Evolutionary conservation across 53 echinoderm and acorn worm species (phyloP).

Genomic region (Echinometra lucunter): DNA sequence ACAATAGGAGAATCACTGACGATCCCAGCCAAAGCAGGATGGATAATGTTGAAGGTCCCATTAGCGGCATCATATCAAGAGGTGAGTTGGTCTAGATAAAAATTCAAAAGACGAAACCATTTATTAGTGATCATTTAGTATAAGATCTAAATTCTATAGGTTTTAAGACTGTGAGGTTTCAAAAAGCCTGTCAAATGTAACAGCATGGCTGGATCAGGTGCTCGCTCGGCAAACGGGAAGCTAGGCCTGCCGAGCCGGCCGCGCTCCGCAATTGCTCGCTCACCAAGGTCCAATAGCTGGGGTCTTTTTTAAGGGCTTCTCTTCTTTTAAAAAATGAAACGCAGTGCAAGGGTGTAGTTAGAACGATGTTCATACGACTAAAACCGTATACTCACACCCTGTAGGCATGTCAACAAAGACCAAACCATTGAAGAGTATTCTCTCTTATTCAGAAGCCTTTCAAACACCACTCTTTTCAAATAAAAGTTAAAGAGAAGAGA

Average conservation of each 20-base stretch:
- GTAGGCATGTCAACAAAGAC: slow-evolving; percentile 86
- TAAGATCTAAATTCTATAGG: too few relatives aligned
- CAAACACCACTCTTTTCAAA: slow-evolving; percentile 60
- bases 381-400: slow-evolving; percentile 70
- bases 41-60: slow-evolving; percentile 60
- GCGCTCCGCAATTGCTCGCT: neutral
- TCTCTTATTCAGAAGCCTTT: slow-evolving; percentile 60
- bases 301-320: slow-evolving; percentile 20
- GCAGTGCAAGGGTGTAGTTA: slow-evolving; percentile 50
- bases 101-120: neutral
- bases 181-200: too few relatives aligned
- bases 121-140: neutral
- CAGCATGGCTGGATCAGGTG: neutral
- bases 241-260: neutral
- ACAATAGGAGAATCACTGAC: neutral
- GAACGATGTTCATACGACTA: slow-evolving; percentile 65
- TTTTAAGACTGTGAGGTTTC: neutral
- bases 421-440: slow-evolving; percentile 55
- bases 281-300: slow-evolving; percentile 44
- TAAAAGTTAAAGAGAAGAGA: slow-evolving; percentile 16
- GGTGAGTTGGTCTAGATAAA: slow-evolving; percentile 32
- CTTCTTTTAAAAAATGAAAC: slow-evolving; percentile 35
- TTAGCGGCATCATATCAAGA: neutral
- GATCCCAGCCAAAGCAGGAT: neutral
- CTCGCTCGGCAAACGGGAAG: neutral